A percentile compares a stretch with the other conserved stretches of the same genome.
phyloP scores from a whole-genome alignment of 2,888 invertebrate genomes.

The Drosophila ustulata region DNA sequence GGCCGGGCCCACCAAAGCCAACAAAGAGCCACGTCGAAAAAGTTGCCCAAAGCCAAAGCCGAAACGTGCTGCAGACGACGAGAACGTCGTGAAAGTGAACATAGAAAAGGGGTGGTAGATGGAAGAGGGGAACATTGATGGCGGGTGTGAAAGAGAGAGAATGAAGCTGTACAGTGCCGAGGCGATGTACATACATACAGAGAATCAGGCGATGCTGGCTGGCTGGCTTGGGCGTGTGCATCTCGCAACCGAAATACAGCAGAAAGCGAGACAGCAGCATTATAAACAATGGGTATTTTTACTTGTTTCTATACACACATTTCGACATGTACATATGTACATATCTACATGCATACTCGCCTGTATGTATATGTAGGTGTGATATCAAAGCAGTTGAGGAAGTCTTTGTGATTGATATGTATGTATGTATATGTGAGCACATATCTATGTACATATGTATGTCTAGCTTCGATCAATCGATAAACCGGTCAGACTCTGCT shows the following conservation, averaged over 20 bases:
- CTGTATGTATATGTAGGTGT: constrained; percentile 9
- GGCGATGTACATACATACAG: constrained; percentile 11
- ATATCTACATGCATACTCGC: neutral
- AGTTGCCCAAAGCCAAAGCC: neutral
- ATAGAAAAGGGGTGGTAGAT: neutral
- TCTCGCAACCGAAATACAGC: constrained; percentile 11
- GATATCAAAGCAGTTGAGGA: constrained; percentile 47
- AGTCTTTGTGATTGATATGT: constrained; percentile 46
- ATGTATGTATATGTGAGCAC: constrained; percentile 1
- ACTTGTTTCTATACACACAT: constrained; percentile 11
- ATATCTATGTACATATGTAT: constrained; percentile 2
- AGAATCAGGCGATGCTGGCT: constrained; percentile 64
- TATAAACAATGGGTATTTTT: constrained; percentile 50
- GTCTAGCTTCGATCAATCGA: constrained; percentile 22
- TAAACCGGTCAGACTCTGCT: constrained; percentile 41
- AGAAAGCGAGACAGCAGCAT: constrained; percentile 4
- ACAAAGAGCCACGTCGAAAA: constrained; percentile 20
- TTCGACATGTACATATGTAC: neutral
- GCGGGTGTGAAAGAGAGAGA: neutral
- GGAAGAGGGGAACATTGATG: neutral
- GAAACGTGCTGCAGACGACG: constrained; percentile 15
- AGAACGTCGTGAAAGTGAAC: neutral
- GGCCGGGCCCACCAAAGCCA: constrained; percentile 37
- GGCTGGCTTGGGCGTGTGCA: constrained; percentile 57
- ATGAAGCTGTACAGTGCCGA: neutral